Base-by-base conservation (phyloP, 2,888 invertebrate genomes). In the Cryptocephalus primarius region DNA sequence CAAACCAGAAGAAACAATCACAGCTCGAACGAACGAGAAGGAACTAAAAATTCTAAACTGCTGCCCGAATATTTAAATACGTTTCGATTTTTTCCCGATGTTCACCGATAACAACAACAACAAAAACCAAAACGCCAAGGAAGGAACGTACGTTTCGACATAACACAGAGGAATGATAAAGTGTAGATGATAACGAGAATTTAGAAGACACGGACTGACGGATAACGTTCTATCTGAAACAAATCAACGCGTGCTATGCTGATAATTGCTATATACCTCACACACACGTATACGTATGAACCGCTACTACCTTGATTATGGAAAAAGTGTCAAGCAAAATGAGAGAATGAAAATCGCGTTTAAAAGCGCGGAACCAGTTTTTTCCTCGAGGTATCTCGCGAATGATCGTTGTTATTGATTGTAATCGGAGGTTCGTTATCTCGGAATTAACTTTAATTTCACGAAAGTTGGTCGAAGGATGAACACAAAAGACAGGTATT, bases 1-100 rank as follows among this genome's bases (percentile, higher is more conserved):
- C 43, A 48, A 48, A 43, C 39, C 46, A 43, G 33, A 46, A 51
- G 48, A 45, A 34, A 32, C 32, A 44, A 46, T 13, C 48, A 48
- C 46, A 47, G 44, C 44, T 45, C 34, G 43, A 38, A 13, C 12
- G 8, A 31, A 32, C 32, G 6, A 36, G 22, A 22, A 22, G 22
- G 22, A 22, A 22, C 22, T 22, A 22, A 22, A 22, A 22, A 22
- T 22, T 6, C 22, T 22, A 22, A 22, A 22, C 13, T 38, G 10
- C 14, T 9, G 9, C 40, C 11, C 40, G 40, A 40, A 43, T 43
- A 34, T 43, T 34, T 32, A 9, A 45, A 33, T 22, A 45, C 42
- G 31, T 8, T 2, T n/a, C 22, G 22, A 22, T 22, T 39, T 43
- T 14, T 40, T 40, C 32, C 32, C 13, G 10, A 32, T 14, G 10